phyloP scores from a whole-genome alignment of 2,113 vertebrate genomes.

The Tapirus terrestris region DNA sequence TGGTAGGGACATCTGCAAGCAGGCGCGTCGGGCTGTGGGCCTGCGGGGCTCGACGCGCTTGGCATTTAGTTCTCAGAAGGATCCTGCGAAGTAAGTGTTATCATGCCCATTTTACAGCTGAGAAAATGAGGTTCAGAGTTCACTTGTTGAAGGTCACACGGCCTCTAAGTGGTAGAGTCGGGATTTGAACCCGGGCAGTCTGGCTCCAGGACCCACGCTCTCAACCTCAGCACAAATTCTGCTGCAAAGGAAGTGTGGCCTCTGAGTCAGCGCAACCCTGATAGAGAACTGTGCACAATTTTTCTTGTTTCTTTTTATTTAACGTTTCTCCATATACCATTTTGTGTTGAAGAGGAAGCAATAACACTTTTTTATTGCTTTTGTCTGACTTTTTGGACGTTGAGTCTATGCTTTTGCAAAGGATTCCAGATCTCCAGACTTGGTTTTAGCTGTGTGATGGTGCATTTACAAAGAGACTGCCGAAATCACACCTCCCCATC shows the following conservation, averaged over 20 bases:
- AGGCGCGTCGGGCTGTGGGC: not conserved
- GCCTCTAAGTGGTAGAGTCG: rapidly evolving
- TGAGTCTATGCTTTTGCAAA: not conserved
- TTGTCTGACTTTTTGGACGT: not conserved
- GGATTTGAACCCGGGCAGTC: not conserved
- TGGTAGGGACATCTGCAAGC: rapidly evolving
- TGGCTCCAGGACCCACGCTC: too few species aligned
- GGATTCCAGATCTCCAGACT: not conserved
- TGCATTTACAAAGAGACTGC: not conserved
- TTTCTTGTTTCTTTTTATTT: not conserved
- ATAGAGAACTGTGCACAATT: rapidly evolving
- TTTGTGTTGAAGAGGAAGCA: too few species aligned
- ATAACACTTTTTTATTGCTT: rapidly evolving
- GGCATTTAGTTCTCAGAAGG: rapidly evolving
- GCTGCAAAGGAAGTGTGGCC: not conserved
- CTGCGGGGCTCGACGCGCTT: rapidly evolving
- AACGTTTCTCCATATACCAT: rapidly evolving
- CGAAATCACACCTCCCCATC: not conserved
- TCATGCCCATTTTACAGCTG: not conserved
- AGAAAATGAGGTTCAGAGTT: not conserved
- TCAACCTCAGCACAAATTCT: rapidly evolving
- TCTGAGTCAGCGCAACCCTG: not conserved
- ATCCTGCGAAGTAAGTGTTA: rapidly evolving
- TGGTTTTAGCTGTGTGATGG: not conserved
- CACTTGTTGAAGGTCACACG: not conserved